A percentile compares a stretch with the other conserved stretches of the same genome.
phyloP scores from a whole-genome alignment of 2,888 invertebrate species.

The Cantharis rustica region DNA sequence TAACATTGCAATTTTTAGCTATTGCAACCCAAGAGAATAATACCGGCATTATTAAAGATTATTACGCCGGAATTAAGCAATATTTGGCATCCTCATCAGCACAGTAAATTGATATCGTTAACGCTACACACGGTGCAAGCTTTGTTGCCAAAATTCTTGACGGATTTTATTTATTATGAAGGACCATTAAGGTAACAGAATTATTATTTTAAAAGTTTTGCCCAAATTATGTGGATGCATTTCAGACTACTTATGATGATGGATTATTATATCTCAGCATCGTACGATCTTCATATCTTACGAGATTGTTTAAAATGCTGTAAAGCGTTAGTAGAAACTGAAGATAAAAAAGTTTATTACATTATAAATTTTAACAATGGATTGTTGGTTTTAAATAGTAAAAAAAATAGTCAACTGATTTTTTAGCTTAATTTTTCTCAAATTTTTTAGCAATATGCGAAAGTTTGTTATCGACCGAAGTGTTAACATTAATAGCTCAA shows the following conservation, averaged over 20 bases:
- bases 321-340: neutral
- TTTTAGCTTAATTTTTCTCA: neutral
- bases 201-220: neutral
- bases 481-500: slow-evolving; percentile 40
- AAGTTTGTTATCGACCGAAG: slow-evolving; percentile 7
- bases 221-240: neutral
- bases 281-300: slow-evolving; percentile 36
- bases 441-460: slow-evolving; percentile 8
- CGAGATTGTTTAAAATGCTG: slow-evolving; percentile 7
- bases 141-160: slow-evolving; percentile 41
- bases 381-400: neutral
- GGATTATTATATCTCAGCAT: slow-evolving; percentile 34
- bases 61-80: slow-evolving; percentile 21
- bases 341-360: neutral
- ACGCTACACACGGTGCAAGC: slow-evolving; percentile 40
- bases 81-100: slow-evolving; percentile 40
- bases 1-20: slow-evolving; percentile 1
- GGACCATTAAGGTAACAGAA: slow-evolving; percentile 44
- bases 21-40: slow-evolving; percentile 19
- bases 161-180: slow-evolving; percentile 42
- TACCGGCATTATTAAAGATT: slow-evolving; percentile 22
- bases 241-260: slow-evolving; percentile 43
- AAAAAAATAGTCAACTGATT: neutral
- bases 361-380: neutral
- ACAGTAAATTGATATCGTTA: slow-evolving; percentile 41